These are phyloP conservation scores for Thalpophila matura DNA, from an alignment of 2,888 invertebrate genomes.

Conservation along the genomic window DNA sequence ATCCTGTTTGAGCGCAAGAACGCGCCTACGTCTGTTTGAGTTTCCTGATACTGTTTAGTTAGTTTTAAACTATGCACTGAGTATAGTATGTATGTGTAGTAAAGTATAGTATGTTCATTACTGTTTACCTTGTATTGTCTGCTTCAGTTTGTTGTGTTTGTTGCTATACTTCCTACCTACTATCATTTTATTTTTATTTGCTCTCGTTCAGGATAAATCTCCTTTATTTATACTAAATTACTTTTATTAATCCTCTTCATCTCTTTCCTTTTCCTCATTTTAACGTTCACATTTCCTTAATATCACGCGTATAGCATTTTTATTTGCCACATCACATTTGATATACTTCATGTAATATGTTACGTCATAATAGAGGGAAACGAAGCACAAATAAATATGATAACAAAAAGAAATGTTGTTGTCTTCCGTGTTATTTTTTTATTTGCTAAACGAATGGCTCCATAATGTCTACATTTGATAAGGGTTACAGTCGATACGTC, in stretches of 20 bases:
- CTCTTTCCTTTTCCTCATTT: conserved; percentile 15
- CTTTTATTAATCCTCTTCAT: conserved; percentile 9
- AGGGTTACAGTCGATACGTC: conserved; percentile 79
- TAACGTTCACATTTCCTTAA: conserved; percentile 27
- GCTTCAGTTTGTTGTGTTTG: conserved; percentile 15
- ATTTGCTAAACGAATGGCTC: conserved; percentile 74
- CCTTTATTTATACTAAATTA: not conserved
- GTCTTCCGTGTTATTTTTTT: conserved; percentile 63
- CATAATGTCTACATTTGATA: conserved; percentile 81
- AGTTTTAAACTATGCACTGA: conserved; percentile 65
- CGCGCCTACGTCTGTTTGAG: conserved; percentile 59
- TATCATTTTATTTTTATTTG: not conserved
- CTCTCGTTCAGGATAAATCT: not conserved
- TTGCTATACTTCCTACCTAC: not conserved
- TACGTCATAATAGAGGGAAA: conserved; percentile 41
- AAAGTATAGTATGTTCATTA: conserved; percentile 66
- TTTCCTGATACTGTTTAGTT: conserved; percentile 68
- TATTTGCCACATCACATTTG: conserved; percentile 38
- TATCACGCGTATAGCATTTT: conserved; percentile 11
- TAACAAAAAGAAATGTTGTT: conserved; percentile 55
- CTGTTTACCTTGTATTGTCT: conserved; percentile 40
- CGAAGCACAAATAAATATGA: conserved; percentile 51
- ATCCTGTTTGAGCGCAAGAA: conserved; percentile 70
- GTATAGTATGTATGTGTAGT: no score
- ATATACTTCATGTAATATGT: conserved; percentile 43